A percentile compares a stretch with the other conserved stretches of the same genome.
phyloP scores from a whole-genome alignment of 2,113 vertebrate genomes.

The Struthidea cinerea region DNA sequence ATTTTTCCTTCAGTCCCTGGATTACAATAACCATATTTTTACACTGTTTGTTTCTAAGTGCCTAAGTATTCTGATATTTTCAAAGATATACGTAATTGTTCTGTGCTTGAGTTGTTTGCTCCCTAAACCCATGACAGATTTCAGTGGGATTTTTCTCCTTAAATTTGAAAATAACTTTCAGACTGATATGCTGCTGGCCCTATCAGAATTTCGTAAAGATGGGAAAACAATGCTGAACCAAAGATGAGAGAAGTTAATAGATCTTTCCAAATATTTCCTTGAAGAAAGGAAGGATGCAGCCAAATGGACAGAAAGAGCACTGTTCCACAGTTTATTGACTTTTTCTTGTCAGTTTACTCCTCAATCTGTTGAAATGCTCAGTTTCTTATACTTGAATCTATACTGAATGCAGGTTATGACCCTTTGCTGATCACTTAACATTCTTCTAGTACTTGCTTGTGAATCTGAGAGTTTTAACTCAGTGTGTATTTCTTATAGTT shows the following conservation, averaged over 20 bases:
- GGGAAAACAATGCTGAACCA: background rate
- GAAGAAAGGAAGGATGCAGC: background rate
- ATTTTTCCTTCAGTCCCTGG: background rate
- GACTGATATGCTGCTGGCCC: background rate
- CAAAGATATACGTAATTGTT: background rate
- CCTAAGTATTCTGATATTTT: background rate
- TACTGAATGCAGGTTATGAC: background rate
- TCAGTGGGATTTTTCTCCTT: background rate
- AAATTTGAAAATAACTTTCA: background rate
- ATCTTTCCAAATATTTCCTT: background rate
- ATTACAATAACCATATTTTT: background rate
- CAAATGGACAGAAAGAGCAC: background rate
- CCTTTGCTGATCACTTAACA: background rate
- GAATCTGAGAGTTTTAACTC: background rate
- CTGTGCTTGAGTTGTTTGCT: background rate
- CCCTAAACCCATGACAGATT: background rate
- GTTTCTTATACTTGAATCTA: background rate
- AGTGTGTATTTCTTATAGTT: background rate
- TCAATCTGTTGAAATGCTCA: background rate
- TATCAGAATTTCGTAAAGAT: background rate
- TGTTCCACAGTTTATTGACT: background rate
- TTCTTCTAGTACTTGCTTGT: background rate
- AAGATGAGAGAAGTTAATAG: background rate
- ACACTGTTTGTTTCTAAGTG: background rate
- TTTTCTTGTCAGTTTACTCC: background rate